These are phyloP conservation scores for Drosophila melanogaster DNA, from an alignment of 1,140 invertebrate species.

Conservation along the genomic window Release_6_plus_ISO1_MT NT_033777.3:23416001-23416500, in stretches of 20 bases:
- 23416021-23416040: constrained; percentile 8
- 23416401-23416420: constrained; percentile 17
- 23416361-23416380: constrained; percentile 43
- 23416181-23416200: constrained; percentile 74
- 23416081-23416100: constrained; percentile 21
- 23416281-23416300: constrained; percentile 40
- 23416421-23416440: constrained; percentile 75
- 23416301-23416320: constrained; percentile 36
- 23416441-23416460: constrained; percentile 80
- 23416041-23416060: constrained; percentile 6
- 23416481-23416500: constrained; percentile 29
- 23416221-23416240: constrained; percentile 69
- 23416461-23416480: constrained; percentile 50
- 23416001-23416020: constrained; percentile 9
- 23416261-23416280: constrained; percentile 66
- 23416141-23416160: constrained; percentile 51
- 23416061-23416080: constrained; percentile 14
- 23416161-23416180: constrained; percentile 55
- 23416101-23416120: constrained; percentile 50
- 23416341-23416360: constrained; percentile 54
- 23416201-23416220: constrained; percentile 36
- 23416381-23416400: constrained; percentile 24
- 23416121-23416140: constrained; percentile 44
- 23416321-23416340: constrained; percentile 38
- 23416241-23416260: constrained; percentile 77